Evolutionary conservation across 2,888 invertebrate genomes (phyloP).

Genomic region (Chouioia cunea): DNA sequence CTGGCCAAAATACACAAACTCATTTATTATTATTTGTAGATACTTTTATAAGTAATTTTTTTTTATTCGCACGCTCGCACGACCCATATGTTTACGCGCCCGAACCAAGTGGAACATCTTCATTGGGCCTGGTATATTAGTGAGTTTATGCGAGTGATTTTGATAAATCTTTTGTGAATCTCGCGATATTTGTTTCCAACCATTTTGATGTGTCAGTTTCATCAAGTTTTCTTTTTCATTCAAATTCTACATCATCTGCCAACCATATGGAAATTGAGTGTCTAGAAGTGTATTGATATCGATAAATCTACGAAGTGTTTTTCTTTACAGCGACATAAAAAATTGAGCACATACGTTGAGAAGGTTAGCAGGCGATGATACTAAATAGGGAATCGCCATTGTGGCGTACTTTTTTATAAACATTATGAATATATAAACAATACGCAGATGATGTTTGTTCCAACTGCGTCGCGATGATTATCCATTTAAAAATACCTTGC

Average conservation of each 20-base stretch:
- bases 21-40: constrained; percentile 40
- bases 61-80: background rate
- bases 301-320: background rate
- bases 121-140: too few species aligned
- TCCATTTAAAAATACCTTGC: constrained; percentile 41
- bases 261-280: constrained; percentile 19
- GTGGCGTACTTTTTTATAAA: constrained; percentile 45
- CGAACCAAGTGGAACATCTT: constrained; percentile 24
- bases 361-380: constrained; percentile 48
- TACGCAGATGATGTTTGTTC: background rate
- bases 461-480: constrained; percentile 30
- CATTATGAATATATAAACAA: constrained; percentile 37
- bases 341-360: background rate
- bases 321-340: background rate
- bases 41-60: constrained; percentile 23
- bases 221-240: background rate
- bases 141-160: too few species aligned
- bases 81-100: constrained; percentile 39
- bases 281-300: constrained; percentile 8
- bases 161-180: background rate
- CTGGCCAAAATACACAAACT: constrained; percentile 28
- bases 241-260: constrained; percentile 21
- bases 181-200: constrained; percentile 30
- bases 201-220: constrained; percentile 33
- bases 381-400: constrained; percentile 42